Base-by-base conservation (phyloP, 2,888 invertebrate genomes). In the Apoda limacodes region DNA sequence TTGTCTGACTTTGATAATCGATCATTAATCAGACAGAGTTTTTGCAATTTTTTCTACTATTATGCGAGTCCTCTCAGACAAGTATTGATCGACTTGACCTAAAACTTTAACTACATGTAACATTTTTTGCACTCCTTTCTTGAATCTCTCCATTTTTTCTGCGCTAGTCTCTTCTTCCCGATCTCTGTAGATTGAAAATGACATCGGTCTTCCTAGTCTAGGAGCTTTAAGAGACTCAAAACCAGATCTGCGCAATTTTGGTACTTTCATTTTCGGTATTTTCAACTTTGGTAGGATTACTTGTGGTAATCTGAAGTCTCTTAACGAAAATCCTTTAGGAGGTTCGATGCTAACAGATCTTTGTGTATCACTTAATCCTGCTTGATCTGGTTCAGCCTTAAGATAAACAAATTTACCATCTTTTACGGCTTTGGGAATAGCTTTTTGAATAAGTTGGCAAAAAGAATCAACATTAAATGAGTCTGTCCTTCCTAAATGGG, bases 121-220 rank as follows among this genome's bases (percentile, higher is more conserved):
- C 68, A 80, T 60, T 45, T 74, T 76, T 43, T 74, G 68, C 0
- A 80, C 59, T 1, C 70, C 75, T 39, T 72, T 80, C 43, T 75
- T 76, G 34, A 80, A 69, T 25, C 53, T 64, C 34, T 72, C 74
- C 66, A 78, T 65, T 33, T 52, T 54, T 36, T 78, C 80, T 2
- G 65, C 72, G 35, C 76, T 76, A 3, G 69, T 56, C 28, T 66
- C 66, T 32, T 68, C 66, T 33, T 60, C 56, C 5, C 40, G 30
- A 32, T 51, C 53, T 37, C 56, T 61, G 6, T 59, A 43, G 1
- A 47, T 41, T 6, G 52, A 35, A 24, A 64, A 46, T 5, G 37
- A 34, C 53, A 60, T 64, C 2, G 64, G 43, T 2, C 58, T 40
- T 4, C 66, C 67, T 3, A 75, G 37, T 37, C 45, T 63, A 1